These are phyloP conservation scores for Otocyon megalotis DNA, from an alignment of 2,113 vertebrate species.

Conservation along the genomic window DNA sequence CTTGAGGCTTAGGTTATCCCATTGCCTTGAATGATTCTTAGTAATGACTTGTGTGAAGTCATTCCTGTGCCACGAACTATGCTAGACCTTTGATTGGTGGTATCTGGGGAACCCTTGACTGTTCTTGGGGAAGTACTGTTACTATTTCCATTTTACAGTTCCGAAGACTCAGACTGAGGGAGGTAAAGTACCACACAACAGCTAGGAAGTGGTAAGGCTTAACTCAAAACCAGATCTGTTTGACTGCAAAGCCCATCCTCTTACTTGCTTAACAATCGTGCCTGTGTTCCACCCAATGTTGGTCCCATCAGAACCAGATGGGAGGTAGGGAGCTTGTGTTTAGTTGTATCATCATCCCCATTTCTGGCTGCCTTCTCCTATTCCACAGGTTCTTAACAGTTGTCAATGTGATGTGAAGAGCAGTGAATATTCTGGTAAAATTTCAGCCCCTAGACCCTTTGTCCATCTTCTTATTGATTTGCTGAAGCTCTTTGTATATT, in stretches of 20 bases:
- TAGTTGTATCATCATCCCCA: background rate
- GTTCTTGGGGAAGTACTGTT: background rate
- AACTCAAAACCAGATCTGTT: background rate
- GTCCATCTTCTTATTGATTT: background rate
- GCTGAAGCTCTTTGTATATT: conserved; percentile 41
- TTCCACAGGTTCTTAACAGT: background rate
- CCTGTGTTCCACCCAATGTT: background rate
- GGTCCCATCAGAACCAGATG: background rate
- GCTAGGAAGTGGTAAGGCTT: background rate
- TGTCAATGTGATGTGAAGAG: background rate
- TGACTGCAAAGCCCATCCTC: background rate
- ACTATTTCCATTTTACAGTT: background rate
- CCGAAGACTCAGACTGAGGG: background rate
- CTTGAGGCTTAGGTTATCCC: background rate
- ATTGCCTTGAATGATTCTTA: background rate
- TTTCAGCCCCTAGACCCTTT: background rate
- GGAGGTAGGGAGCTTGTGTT: background rate
- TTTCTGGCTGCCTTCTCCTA: background rate
- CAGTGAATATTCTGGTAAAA: background rate
- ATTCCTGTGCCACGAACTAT: background rate
- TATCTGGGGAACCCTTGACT: background rate
- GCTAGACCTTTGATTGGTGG: background rate
- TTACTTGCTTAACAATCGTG: accelerated
- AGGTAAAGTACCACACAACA: background rate
- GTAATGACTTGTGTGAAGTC: background rate